Base-by-base conservation (phyloP, 2,797 vertebrate species). In the Notamacropus eugenii region DNA sequence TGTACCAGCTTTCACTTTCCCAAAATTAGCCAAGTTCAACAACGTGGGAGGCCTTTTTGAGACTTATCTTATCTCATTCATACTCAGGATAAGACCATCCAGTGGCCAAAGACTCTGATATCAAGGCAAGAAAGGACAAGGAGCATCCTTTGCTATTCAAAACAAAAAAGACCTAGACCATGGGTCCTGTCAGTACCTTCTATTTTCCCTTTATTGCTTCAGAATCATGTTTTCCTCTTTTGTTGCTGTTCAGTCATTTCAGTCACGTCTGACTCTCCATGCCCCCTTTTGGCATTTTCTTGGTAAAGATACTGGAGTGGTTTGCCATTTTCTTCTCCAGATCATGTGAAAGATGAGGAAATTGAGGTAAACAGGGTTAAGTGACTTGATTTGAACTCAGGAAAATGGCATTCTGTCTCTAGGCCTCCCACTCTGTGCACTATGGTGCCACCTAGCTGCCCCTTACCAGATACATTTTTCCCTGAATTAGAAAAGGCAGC, bases 1-100 rank as follows among this genome's bases (percentile, higher is more conserved):
- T 28, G 12, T 91, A 93, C 50, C 93, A 93, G 14, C 28, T 91
- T 92, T 46, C 29, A 52, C 92, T 90, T 96, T 16, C 95, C 95
- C 40, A 97, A 93, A 97, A 50, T 52, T 0, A 0, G 11, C 58
- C 67, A 92, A 54, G 92, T 31, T 74, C 31, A 82, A 12, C 55
- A 0, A 59, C 62, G 29, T n/a, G 4, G 94, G 57, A n/a, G 54
- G 5, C 24, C 10, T 90, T 95, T 24, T 90, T 54, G 58, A 93
- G 93, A 54, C 67, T 0, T 93, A 29, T 56, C 55, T 92, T 46
- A 0, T 12, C 82, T 92, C 67, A 92, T 90, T 92, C 40, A 56
- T 1, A 54, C 19, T 94, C 92, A 90, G 24, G 31, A 92, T 67
- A 5, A 5, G 14, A 67, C 90, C 90, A 94, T 90, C 90, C 14